Evolutionary conservation across 2,888 invertebrate species (phyloP).

Genomic region (Drosophila melanosoma): DNA sequence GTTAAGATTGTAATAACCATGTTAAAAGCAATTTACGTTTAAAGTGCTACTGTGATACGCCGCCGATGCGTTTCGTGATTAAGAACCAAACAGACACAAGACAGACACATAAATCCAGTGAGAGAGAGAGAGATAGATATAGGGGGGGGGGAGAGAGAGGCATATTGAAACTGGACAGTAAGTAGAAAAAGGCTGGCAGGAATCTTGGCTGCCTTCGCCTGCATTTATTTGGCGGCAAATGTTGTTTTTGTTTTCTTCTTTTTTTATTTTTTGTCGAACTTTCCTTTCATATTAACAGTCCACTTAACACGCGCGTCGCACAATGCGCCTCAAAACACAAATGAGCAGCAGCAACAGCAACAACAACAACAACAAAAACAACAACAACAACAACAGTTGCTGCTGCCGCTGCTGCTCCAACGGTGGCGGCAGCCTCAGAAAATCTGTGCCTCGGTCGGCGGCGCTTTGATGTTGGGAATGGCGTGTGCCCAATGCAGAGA

Average conservation of each 20-base stretch:
- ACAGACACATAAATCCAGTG: constrained; percentile 13
- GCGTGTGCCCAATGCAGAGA: constrained; percentile 85
- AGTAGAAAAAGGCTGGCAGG: constrained; percentile 35
- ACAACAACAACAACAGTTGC: constrained; percentile 8
- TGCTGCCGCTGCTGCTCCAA: constrained; percentile 77
- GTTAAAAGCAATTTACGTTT: constrained; percentile 84
- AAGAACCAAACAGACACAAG: constrained; percentile 64
- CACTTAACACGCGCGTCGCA: constrained; percentile 82
- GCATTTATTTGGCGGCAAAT: constrained; percentile 79
- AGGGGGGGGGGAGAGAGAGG: not conserved
- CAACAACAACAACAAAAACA: constrained; percentile 11
- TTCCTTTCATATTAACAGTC: constrained; percentile 83
- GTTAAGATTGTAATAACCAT: constrained; percentile 82
- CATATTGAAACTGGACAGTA: constrained; percentile 33
- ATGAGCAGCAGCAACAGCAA: constrained; percentile 65
- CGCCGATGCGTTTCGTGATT: constrained; percentile 82
- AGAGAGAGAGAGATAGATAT: constrained; percentile 10
- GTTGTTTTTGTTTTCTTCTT: constrained; percentile 31
- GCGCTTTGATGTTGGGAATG: constrained; percentile 84
- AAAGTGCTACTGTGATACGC: constrained; percentile 84
- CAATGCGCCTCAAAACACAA: constrained; percentile 81
- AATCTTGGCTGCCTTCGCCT: constrained; percentile 28
- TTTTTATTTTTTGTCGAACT: constrained; percentile 56
- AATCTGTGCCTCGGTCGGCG: constrained; percentile 84
- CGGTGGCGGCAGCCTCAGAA: constrained; percentile 84